A percentile compares a stretch with the other conserved stretches of the same genome.
These are phyloP conservation scores for Lerista edwardsae DNA, from an alignment of 2,797 vertebrate genomes.

Conservation along the genomic window DNA sequence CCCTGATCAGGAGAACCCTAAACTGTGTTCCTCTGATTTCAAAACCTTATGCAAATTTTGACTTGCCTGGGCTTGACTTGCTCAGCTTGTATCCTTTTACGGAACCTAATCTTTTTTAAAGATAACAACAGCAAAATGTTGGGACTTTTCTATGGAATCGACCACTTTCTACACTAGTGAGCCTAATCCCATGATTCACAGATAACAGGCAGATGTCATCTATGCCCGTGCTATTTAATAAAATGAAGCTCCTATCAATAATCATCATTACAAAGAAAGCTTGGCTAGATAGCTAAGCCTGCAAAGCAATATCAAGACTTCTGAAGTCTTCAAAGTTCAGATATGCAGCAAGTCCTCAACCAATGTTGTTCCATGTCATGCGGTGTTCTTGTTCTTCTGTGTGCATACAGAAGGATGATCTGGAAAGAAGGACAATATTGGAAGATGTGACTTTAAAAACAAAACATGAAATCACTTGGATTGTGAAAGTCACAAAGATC, in stretches of 20 bases:
- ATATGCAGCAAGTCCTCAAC: neutral
- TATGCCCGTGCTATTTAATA: slow-evolving; percentile 1
- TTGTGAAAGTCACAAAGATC: neutral
- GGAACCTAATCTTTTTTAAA: neutral
- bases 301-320: neutral
- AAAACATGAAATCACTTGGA: neutral
- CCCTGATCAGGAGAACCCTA: neutral
- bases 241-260: slow-evolving; percentile 26
- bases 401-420: slow-evolving; percentile 31
- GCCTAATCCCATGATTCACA: neutral
- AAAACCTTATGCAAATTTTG: neutral
- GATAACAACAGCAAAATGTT: neutral
- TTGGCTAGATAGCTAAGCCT: neutral
- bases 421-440: slow-evolving; percentile 48
- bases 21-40: neutral
- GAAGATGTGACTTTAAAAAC: slow-evolving; percentile 38
- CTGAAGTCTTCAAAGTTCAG: slow-evolving; percentile 24
- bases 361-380: slow-evolving; percentile 16
- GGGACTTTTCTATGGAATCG: neutral
- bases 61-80: neutral
- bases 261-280: neutral
- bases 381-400: neutral
- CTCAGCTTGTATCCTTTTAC: no score
- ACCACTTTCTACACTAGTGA: neutral
- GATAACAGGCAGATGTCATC: neutral